These are phyloP conservation scores for Syritta pipiens DNA, from an alignment of 2,888 invertebrate genomes.

Conservation along the genomic window DNA sequence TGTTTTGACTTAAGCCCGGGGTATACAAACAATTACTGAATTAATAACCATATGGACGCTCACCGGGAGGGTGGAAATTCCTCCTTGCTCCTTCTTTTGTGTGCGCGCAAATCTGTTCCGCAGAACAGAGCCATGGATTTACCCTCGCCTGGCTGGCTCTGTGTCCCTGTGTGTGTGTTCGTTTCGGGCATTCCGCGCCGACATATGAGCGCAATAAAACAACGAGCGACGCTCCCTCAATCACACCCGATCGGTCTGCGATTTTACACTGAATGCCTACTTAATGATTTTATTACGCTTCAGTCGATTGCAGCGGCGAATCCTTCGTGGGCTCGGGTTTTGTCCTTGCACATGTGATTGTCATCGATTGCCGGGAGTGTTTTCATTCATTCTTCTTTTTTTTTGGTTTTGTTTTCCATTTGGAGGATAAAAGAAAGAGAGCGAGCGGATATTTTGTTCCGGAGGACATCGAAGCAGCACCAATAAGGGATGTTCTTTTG, in stretches of 20 bases:
- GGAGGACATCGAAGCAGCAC: not conserved
- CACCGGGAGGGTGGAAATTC: conserved; percentile 53
- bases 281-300: conserved; percentile 68
- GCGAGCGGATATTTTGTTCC: conserved; percentile 19
- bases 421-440: not conserved
- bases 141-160: conserved; percentile 48
- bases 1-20: conserved; percentile 16
- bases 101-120: conserved; percentile 58
- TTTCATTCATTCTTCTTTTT: conserved; percentile 7
- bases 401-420: conserved; percentile 15
- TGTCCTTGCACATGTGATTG: conserved; percentile 55
- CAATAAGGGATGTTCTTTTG: conserved; percentile 60
- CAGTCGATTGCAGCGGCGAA: conserved; percentile 50
- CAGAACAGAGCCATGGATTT: conserved; percentile 45
- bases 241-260: conserved; percentile 59
- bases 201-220: conserved; percentile 63
- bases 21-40: conserved; percentile 46
- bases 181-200: conserved; percentile 45
- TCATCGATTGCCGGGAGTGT: conserved; percentile 22
- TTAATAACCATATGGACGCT: conserved; percentile 48
- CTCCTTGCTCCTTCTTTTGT: conserved; percentile 26
- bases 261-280: conserved; percentile 64
- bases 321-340: not conserved
- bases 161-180: conserved; percentile 7
- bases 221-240: conserved; percentile 48